A percentile compares a stretch with the other conserved stretches of the same genome.
Conservation (phyloP, 2,113 vertebrate genomes). For the Silurus meridionalis region DNA sequence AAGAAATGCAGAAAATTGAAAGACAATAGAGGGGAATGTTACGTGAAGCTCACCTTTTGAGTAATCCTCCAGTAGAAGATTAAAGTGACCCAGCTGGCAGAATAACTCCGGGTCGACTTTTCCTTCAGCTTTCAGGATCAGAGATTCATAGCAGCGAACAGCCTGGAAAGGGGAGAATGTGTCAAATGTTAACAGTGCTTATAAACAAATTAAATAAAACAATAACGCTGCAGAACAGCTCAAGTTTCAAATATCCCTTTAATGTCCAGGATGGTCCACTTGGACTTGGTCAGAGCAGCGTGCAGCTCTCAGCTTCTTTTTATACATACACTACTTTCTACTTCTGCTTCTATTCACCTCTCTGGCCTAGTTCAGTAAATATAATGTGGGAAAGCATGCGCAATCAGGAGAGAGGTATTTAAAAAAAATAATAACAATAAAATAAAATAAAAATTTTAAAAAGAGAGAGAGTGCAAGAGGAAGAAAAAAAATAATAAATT, state of each 20-base stretch:
- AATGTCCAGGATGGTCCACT: too few species aligned
- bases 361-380: background rate
- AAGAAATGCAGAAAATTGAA: background rate
- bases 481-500: too few species aligned
- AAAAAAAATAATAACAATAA: too few species aligned
- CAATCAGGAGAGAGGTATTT: too few species aligned
- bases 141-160: conserved; percentile 91
- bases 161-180: conserved; percentile 72
- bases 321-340: background rate
- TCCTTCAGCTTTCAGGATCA: conserved; percentile 96
- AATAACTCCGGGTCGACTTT: conserved; percentile 97
- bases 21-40: background rate
- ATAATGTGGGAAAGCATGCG: background rate
- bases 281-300: background rate
- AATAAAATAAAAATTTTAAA: too few species aligned
- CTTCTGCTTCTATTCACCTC: background rate
- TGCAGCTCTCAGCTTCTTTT: background rate
- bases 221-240: background rate
- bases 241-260: too few species aligned
- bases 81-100: conserved; percentile 98
- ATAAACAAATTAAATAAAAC: background rate
- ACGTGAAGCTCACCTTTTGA: conserved; percentile 85
- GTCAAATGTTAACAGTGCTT: background rate
- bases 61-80: conserved; percentile 98
- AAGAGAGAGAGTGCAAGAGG: too few species aligned